Evolutionary conservation across 2,797 vertebrate genomes (phyloP).

Genomic region (Thripadectes ignobilis): DNA sequence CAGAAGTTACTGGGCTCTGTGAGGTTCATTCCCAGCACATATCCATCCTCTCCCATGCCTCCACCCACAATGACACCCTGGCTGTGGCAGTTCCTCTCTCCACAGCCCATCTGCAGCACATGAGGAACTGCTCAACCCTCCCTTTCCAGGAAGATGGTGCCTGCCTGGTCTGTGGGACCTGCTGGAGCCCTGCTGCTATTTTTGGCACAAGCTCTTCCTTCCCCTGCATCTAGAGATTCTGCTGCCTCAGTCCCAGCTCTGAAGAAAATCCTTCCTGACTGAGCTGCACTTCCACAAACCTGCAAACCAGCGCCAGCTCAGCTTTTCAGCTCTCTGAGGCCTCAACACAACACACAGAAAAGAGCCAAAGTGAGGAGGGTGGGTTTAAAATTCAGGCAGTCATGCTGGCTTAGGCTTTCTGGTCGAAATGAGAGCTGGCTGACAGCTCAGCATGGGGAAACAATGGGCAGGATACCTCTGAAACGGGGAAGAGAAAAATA

Average conservation of each 20-base stretch:
- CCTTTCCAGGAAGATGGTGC: background rate
- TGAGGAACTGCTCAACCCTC: background rate
- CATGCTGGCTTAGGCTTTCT: background rate
- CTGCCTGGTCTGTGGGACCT: background rate
- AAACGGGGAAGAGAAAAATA: background rate
- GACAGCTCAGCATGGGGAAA: background rate
- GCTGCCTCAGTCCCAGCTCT: background rate
- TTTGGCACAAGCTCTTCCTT: background rate
- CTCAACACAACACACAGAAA: background rate
- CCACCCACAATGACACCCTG: background rate
- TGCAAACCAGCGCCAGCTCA: background rate
- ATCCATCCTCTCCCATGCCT: background rate
- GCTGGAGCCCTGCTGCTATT: background rate
- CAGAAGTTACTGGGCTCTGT: background rate
- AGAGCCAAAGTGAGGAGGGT: background rate
- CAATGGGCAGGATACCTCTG: background rate
- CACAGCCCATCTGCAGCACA: background rate
- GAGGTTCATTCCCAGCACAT: background rate
- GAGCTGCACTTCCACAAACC: background rate
- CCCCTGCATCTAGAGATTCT: background rate
- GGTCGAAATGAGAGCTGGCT: background rate
- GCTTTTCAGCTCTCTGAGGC: background rate
- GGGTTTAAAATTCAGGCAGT: background rate
- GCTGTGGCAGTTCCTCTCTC: background rate
- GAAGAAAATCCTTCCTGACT: background rate